These are phyloP conservation scores for Drosophila serrata DNA, from an alignment of 1,140 invertebrate genomes.

Conservation along the genomic window DNA sequence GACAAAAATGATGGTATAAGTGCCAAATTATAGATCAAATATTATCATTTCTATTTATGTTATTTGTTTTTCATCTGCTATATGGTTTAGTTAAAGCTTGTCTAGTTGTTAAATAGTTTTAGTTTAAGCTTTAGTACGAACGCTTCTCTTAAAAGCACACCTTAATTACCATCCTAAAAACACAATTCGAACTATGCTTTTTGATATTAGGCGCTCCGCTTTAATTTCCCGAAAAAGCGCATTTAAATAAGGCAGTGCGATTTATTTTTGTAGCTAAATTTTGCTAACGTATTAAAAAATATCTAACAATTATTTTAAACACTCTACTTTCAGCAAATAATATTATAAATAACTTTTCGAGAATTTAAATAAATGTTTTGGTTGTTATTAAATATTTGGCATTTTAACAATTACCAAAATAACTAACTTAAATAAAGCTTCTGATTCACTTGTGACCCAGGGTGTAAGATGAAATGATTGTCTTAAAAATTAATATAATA, in stretches of 20 bases:
- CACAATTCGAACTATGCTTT: too few relatives aligned
- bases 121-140: background rate
- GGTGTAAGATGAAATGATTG: background rate
- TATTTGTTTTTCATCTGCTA: background rate
- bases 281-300: background rate
- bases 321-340: conserved; percentile 31
- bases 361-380: conserved; percentile 7
- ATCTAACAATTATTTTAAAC: background rate
- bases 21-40: conserved; percentile 12
- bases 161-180: background rate
- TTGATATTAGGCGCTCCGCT: background rate
- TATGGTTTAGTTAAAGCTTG: background rate
- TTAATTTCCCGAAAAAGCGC: background rate
- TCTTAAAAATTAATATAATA: background rate
- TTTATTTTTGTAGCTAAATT: background rate
- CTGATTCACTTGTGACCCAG: background rate
- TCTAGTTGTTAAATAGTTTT: background rate
- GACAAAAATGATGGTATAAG: background rate
- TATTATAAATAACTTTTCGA: background rate
- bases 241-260: too few relatives aligned
- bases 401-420: background rate
- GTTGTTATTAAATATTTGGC: background rate
- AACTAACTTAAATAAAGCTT: background rate
- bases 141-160: background rate
- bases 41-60: conserved; percentile 9